Base-by-base conservation (phyloP, 2,888 invertebrate genomes). In the Sarcophaga carnaria region DNA sequence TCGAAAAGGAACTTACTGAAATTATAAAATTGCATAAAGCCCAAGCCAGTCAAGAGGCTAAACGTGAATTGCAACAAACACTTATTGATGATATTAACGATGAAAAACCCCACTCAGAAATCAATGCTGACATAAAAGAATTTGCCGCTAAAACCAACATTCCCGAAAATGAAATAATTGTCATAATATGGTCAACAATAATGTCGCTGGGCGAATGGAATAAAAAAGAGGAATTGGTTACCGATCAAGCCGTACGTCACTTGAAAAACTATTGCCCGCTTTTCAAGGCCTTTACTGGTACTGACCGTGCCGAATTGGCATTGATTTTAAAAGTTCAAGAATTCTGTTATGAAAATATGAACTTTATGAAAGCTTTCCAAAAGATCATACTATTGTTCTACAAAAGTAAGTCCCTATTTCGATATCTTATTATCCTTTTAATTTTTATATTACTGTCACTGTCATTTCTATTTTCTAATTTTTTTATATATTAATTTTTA, bases 271-370 rank as follows among this genome's bases (percentile, higher is more conserved):
- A 97, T 94, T 97, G 98, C 89, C 96, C 96, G 85, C 94, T 99
- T 90, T 95, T 99, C 92, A 96, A 96, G 88, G 97, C 97, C 49
- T 98, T 99, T 91, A 96, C 98, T 90, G 96, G 96, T 92, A 96
- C 96, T 88, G 96, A 97, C 88, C 97, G 97, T 91, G 96, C 98
- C 70, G 98, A 99, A 94, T 95, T 98, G 91, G 96, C 97, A 85
- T 95, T 99, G 89, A 95, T 99, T 92, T 95, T 97, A 89, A 98
- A 98, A 94, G 97, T 99, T 90, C 99, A 99, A 94, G 99, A 99
- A 93, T 99, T 97, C 94, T 99, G 99, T 94, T 99, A 99, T 94
- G 98, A 98, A 93, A 99, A 99, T 95, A 99, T 99, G 98, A 98
- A 97, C 94, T 99, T 99, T 94, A 98, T 99, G 98, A 98, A 98